Conservation (phyloP, 2,113 vertebrate genomes). For the Oryzias celebensis region DNA sequence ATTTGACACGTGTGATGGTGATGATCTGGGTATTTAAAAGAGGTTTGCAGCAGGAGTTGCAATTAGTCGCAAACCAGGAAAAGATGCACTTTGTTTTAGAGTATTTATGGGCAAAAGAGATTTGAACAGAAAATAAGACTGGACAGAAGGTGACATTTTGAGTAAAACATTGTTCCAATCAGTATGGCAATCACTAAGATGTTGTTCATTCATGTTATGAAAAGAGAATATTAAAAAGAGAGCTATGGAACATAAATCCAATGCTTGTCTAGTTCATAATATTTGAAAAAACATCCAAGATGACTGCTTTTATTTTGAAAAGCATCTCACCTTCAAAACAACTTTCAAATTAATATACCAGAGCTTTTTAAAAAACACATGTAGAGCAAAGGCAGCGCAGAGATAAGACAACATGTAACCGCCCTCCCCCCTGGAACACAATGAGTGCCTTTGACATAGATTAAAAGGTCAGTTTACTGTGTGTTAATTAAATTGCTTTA, state of each 20-base stretch:
- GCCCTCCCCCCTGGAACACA: not conserved
- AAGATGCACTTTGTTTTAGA: conserved; percentile 22
- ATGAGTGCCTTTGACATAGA: conserved; percentile 1
- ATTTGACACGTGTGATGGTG: conserved; percentile 17
- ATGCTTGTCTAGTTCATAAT: too few relatives aligned
- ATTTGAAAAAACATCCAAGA: too few relatives aligned
- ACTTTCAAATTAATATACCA: not conserved
- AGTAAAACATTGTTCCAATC: too few relatives aligned
- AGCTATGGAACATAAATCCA: too few relatives aligned
- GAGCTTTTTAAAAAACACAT: not conserved
- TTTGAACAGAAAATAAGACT: conserved; percentile 3
- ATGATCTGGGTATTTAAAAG: conserved; percentile 20
- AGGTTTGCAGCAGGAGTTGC: conserved; percentile 18
- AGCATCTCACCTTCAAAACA: too few relatives aligned
- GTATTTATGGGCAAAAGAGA: conserved; percentile 19
- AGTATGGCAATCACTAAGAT: too few relatives aligned
- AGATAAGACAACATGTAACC: not conserved
- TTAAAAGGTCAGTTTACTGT: not conserved
- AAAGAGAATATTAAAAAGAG: too few relatives aligned
- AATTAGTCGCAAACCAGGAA: conserved; percentile 27
- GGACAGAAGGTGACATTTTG: too few relatives aligned
- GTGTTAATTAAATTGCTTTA: conserved; percentile 11
- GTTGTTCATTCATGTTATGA: too few relatives aligned
- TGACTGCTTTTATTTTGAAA: too few relatives aligned
- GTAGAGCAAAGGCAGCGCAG: too few relatives aligned